Conservation (phyloP, 92 coral and sea anemone genomes). For the Scolanthus callimorphus region DNA sequence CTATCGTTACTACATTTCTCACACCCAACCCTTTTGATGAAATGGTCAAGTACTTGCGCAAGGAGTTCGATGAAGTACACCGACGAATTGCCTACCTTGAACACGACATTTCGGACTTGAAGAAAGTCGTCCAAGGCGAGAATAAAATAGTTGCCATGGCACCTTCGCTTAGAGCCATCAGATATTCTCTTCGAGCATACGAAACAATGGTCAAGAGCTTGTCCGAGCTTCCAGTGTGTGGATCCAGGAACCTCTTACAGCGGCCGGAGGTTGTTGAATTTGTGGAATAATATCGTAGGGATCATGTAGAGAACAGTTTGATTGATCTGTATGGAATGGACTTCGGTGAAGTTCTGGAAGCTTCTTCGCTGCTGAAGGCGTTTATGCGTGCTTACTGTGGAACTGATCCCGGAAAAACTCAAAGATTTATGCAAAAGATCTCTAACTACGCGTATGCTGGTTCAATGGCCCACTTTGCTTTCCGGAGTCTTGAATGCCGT, state of each 20-base stretch:
- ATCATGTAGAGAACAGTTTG: slow-evolving; percentile 15
- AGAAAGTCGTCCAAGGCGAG: slow-evolving; percentile 3
- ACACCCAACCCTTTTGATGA: slow-evolving; percentile 31
- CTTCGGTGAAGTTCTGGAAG: slow-evolving; percentile 29
- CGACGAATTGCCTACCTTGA: slow-evolving; percentile 10
- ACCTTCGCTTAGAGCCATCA: background rate
- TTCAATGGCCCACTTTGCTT: slow-evolving; percentile 28
- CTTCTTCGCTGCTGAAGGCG: slow-evolving; percentile 17
- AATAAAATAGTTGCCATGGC: background rate
- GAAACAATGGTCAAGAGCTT: slow-evolving; percentile 12
- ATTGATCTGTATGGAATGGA: slow-evolving; percentile 29
- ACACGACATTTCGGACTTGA: slow-evolving; percentile 16
- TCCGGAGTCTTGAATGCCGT: slow-evolving; percentile 16
- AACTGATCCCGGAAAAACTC: background rate
- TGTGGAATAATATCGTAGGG: background rate
- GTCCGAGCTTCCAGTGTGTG: slow-evolving; percentile 10
- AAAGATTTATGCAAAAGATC: slow-evolving; percentile 10
- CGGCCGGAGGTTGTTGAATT: background rate
- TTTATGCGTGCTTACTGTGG: slow-evolving; percentile 27
- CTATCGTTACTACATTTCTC: slow-evolving; percentile 20
- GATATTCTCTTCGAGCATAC: slow-evolving; percentile 3
- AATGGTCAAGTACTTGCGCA: slow-evolving; percentile 17
- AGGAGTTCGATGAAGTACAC: slow-evolving; percentile 27
- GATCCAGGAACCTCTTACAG: background rate
- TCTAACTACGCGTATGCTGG: slow-evolving; percentile 36